These are phyloP conservation scores for Epinephelus fuscoguttatus DNA, from an alignment of 2,113 vertebrate species.

Conservation along the genomic window DNA sequence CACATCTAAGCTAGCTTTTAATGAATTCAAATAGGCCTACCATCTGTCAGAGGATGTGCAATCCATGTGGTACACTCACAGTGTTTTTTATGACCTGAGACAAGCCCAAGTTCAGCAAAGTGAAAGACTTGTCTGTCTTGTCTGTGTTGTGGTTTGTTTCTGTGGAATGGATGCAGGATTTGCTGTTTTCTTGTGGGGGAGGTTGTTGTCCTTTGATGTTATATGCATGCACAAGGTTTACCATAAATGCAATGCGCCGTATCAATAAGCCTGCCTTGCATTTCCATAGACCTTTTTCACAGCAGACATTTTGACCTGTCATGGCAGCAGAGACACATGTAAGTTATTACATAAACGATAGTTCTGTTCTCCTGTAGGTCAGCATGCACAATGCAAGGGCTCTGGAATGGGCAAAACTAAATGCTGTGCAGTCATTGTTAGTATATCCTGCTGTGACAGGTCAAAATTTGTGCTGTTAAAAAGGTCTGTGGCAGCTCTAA, in stretches of 20 bases:
- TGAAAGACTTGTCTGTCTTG: neutral
- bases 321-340: conserved; percentile 10
- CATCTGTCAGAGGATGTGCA: neutral
- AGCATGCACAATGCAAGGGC: neutral
- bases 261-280: neutral
- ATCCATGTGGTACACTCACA: too few species aligned
- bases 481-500: neutral
- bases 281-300: neutral
- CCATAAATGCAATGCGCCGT: neutral
- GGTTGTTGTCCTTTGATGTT: neutral
- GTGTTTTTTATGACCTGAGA: neutral
- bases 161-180: neutral
- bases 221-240: neutral
- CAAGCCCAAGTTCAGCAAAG: neutral
- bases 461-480: neutral
- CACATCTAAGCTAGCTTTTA: neutral
- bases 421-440: neutral
- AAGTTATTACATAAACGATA: conserved; percentile 23
- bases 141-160: neutral
- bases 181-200: neutral
- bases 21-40: neutral
- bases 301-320: too few species aligned
- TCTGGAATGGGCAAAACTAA: neutral
- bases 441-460: neutral
- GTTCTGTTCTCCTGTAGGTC: neutral